Evolutionary conservation across 2,113 vertebrate species (phyloP), one percentile per base, ranked within the genome.

Genomic region (Meleagris gallopavo): DNA sequence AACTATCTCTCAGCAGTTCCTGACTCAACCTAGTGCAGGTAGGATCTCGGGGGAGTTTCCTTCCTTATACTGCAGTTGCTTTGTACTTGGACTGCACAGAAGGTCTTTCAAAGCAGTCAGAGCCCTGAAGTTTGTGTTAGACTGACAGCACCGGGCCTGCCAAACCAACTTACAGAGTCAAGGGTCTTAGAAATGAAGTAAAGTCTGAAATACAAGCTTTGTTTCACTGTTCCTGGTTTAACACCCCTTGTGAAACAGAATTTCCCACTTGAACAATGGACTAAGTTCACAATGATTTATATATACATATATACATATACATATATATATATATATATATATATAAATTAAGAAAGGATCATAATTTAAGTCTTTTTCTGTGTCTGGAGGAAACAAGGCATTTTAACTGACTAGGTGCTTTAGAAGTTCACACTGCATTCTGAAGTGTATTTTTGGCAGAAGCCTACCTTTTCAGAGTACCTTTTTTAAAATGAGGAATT

Each of bases 1-100:
- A 55, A 70, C 32, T 55, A 17, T 81, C 74, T 27, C 89, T 94
- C 77, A 94, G 89, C 91, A 92, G 52, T 71, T 89, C 62, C 81
- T 83, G 25, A 19, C 57, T 74, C 62, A 65, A 69, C 55, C 43
- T 46, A 3, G 62, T 80, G 86, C 46, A 86, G 21, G 25, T 11
- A 78, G 66, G 69, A 13, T 83, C 74, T 76, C 72, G 34, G 32
- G 10, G 24, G 27, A n/a, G 29, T 50, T 92, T 80, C 55, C 52
- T 82, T 38, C 32, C 50, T 64, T 45, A 1, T 1, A 15, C 41
- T 86, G 77, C 41, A 29, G 55, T 29, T 4, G 1, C 8, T 15
- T 86, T 88, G 61, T n/a, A 30, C 38, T 60, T 77, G 34, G 41
- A 46, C 55, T 71, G n/a, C 69, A 45, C 45, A 74, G 50, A 74